These are phyloP conservation scores for Lophotriccus pileatus DNA, from an alignment of 2,797 vertebrate genomes.

Conservation along the genomic window DNA sequence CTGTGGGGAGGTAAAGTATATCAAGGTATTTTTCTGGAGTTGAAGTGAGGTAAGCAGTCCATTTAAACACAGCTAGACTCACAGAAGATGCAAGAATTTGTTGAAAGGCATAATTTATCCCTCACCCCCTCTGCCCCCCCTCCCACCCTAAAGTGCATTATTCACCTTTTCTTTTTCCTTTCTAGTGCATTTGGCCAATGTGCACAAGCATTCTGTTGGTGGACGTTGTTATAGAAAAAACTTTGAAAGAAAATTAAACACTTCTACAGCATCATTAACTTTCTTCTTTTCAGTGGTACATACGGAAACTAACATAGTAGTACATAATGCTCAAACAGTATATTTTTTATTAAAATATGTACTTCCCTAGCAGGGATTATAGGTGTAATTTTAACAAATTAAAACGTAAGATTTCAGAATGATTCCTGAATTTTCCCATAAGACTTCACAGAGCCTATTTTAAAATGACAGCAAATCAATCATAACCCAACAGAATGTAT, in stretches of 20 bases:
- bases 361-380: rapidly evolving
- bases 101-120: background rate
- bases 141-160: background rate
- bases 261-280: background rate
- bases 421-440: background rate
- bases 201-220: background rate
- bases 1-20: background rate
- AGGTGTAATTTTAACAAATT: background rate
- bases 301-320: background rate
- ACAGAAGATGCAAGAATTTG: background rate
- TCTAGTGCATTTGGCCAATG: background rate
- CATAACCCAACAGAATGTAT: background rate
- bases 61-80: background rate
- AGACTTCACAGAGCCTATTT: background rate
- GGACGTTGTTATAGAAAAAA: background rate
- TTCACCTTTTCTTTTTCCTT: background rate
- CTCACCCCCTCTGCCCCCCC: rapidly evolving
- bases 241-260: background rate
- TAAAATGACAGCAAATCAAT: background rate
- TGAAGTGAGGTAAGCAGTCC: background rate
- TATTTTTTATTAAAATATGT: background rate
- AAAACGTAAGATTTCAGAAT: background rate
- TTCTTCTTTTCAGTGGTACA: background rate
- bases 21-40: background rate
- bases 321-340: background rate